Percentiles rank a stretch among this genome's conserved stretches.
phyloP scores from a whole-genome alignment of 2,888 invertebrate genomes.

The Glaucopsyche alexis region DNA sequence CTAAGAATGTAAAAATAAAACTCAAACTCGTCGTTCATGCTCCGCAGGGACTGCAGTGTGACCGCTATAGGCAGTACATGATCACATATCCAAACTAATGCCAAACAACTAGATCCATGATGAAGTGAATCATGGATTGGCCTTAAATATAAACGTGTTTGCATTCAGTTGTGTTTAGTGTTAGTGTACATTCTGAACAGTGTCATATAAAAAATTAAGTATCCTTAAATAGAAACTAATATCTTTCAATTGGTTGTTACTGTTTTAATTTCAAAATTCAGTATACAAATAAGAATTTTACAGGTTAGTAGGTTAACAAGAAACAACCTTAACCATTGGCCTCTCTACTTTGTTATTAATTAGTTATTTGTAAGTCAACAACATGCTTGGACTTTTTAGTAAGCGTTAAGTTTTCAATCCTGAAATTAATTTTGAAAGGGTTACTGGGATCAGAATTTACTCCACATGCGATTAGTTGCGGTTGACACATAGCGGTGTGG shows the following conservation, averaged over 20 bases:
- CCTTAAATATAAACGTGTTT: conserved; percentile 24
- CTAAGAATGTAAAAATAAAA: conserved; percentile 61
- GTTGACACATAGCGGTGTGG: too few relatives aligned
- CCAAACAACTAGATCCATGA: conserved; percentile 22
- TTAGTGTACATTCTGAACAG: conserved; percentile 27
- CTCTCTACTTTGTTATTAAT: too few relatives aligned
- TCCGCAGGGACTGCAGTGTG: conserved; percentile 33
- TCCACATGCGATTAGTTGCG: too few relatives aligned
- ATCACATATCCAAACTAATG: conserved; percentile 18
- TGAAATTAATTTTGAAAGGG: too few relatives aligned
- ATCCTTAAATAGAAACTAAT: not conserved
- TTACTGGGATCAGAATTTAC: too few relatives aligned
- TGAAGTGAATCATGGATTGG: conserved; percentile 25
- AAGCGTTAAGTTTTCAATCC: too few relatives aligned
- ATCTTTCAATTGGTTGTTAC: not conserved
- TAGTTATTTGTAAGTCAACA: too few relatives aligned
- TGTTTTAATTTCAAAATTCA: too few relatives aligned
- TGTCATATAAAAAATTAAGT: not conserved
- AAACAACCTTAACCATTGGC: too few relatives aligned
- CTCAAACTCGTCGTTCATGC: conserved; percentile 47
- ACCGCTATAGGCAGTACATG: not conserved
- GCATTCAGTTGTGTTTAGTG: conserved; percentile 28
- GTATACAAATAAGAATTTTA: too few relatives aligned
- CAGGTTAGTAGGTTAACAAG: too few relatives aligned
- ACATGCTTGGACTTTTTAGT: too few relatives aligned